These are phyloP conservation scores for Diloba caeruleocephala DNA, from an alignment of 2,888 invertebrate species.

Conservation along the genomic window DNA sequence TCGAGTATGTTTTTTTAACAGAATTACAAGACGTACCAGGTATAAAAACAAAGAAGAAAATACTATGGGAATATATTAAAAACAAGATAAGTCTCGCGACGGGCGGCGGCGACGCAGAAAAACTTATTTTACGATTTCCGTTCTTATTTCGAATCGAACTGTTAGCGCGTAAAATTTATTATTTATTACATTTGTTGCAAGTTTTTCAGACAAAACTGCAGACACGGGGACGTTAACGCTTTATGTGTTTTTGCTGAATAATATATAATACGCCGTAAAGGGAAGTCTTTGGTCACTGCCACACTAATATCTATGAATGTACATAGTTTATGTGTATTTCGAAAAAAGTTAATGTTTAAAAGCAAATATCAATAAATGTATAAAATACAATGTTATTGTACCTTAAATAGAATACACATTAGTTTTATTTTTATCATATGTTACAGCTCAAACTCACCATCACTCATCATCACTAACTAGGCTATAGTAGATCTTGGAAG, in stretches of 20 bases:
- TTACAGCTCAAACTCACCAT: too few species aligned
- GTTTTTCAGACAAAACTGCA: conserved; percentile 62
- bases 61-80: conserved; percentile 30
- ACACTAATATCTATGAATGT: too few species aligned
- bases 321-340: too few species aligned
- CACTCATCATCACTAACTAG: too few species aligned
- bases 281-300: too few species aligned
- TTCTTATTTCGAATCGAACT: conserved; percentile 74
- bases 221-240: conserved; percentile 27
- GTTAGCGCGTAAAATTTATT: conserved; percentile 79
- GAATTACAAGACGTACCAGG: conserved; percentile 5
- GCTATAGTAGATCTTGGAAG: too few species aligned
- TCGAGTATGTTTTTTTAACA: too few species aligned
- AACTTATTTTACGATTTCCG: conserved; percentile 88
- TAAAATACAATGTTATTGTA: too few species aligned
- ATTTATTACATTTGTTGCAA: conserved; percentile 80
- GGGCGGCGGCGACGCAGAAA: conserved; percentile 75
- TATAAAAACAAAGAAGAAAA: conserved; percentile 13
- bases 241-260: conserved; percentile 42
- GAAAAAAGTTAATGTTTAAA: too few species aligned
- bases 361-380: too few species aligned
- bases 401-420: too few species aligned
- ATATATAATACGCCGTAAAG: conserved; percentile 4
- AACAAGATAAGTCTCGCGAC: conserved; percentile 55
- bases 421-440: too few species aligned